Percentiles rank a stretch among this genome's conserved stretches.
phyloP scores from a whole-genome alignment of 2,888 invertebrate species.

The Chouioia cunea region DNA sequence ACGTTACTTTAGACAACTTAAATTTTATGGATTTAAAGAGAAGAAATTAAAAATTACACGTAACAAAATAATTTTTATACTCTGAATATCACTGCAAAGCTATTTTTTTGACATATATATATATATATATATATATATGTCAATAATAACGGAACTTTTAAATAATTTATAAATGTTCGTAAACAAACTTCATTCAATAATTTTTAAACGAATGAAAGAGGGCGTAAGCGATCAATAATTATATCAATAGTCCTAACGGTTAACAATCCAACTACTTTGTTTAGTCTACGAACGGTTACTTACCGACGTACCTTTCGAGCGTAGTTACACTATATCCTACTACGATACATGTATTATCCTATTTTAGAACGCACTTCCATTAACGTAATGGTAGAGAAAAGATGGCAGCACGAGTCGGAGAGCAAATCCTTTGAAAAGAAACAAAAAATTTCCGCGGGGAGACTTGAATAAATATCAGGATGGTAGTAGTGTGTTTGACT shows the following conservation, averaged over 20 bases:
- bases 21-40: too few species aligned
- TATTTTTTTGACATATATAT: too few species aligned
- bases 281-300: too few species aligned
- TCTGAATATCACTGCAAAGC: too few species aligned
- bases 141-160: too few species aligned
- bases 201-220: not conserved
- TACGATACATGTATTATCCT: too few species aligned
- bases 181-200: not conserved
- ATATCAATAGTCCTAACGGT: not conserved
- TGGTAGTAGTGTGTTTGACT: conserved; percentile 53
- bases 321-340: not conserved
- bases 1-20: too few species aligned
- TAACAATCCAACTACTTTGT: not conserved
- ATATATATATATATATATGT: too few species aligned
- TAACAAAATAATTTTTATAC: too few species aligned
- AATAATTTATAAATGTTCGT: too few species aligned
- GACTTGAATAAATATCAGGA: conserved; percentile 60
- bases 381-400: not conserved
- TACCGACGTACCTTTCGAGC: not conserved
- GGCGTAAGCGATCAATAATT: not conserved
- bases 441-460: conserved; percentile 32
- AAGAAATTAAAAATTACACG: too few species aligned
- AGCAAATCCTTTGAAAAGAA: not conserved
- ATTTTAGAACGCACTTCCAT: not conserved
- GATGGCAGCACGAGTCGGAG: conserved; percentile 20